phyloP scores from a whole-genome alignment of 2,113 vertebrate species.

The Suncus etruscus region DNA sequence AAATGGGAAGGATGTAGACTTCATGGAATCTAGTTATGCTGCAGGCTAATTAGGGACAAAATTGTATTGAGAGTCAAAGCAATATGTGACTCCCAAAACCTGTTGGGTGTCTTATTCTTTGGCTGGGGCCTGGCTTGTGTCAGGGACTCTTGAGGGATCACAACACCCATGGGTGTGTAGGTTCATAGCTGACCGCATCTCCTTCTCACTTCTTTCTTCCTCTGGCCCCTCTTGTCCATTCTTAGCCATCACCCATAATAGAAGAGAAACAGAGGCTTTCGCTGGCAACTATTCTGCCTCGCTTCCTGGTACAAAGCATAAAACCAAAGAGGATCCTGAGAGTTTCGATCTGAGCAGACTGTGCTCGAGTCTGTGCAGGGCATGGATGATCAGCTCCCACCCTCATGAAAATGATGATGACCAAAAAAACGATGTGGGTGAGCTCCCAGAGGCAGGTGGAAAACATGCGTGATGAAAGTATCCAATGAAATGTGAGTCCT shows the following conservation, averaged over 20 bases:
- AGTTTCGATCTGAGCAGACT: conserved; percentile 39
- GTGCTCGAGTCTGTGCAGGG: neutral
- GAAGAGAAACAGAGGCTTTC: neutral
- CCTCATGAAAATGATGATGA: conserved; percentile 36
- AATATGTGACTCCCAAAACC: neutral
- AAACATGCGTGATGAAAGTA: neutral
- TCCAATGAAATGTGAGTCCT: neutral
- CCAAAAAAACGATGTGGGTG: neutral
- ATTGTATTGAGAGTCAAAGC: neutral
- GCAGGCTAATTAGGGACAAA: neutral
- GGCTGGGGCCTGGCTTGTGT: neutral
- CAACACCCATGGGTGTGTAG: neutral
- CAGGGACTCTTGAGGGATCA: neutral
- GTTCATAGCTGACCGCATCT: neutral
- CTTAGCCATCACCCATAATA: neutral
- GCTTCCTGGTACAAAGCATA: neutral
- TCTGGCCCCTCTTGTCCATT: neutral
- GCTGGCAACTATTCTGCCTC: neutral
- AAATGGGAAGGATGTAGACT: neutral
- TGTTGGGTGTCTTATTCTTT: too few species aligned
- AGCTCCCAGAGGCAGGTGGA: neutral
- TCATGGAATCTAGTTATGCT: neutral
- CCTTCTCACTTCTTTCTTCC: neutral
- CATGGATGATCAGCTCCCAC: neutral
- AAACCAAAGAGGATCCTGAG: neutral